Evolutionary conservation across 2,888 invertebrate species (phyloP), one percentile per base, ranked within the genome.

Genomic region (Pristionchus entomophagus): DNA sequence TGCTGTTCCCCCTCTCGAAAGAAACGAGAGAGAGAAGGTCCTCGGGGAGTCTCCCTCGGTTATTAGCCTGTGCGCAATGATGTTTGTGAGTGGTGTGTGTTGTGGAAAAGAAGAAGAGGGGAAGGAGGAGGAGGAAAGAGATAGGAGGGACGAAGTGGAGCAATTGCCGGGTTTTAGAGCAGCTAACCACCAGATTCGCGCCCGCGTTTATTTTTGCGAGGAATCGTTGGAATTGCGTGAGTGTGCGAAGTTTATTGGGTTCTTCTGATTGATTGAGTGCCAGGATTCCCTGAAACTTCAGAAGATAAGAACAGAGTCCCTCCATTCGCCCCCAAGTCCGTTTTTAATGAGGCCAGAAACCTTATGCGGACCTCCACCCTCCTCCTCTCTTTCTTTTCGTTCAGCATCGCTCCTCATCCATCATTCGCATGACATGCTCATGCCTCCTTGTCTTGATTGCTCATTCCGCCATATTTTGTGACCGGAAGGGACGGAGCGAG

Each of bases 61-160:
- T 73, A 73, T 73, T 73, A 73, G 73, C 73, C n/a, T n/a, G n/a
- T 35, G 73, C 73, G 73, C 73, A 73, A 73, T 73, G 73, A 73
- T 73, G 73, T 73, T 73, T 73, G 73, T 26, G 73, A 73, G 73
- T 73, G 38, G 65, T 73, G 41, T 45, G 65, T 73, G 41, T 45
- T 73, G 73, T 38, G 26, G 41, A 45, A 32, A 73, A n/a, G 73
- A 26, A 73, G 73, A 45, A 73, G 41, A n/a, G 41, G 26, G 45
- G 41, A n/a, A n/a, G 26, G 73, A 73, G 19, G 41, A 32, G 38
- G 12, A 41, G 69, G 38, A 41, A 45, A 73, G 73, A 73, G 73
- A 73, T 73, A 73, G 73, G 35, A 32, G 22, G 22, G 38, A 19
- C 73, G 65, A 65, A 65, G 65, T 65, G 73, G 73, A 73, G 41